Conservation (phyloP, 2,113 vertebrate species). For the Romanogobio albipinnatus region DNA sequence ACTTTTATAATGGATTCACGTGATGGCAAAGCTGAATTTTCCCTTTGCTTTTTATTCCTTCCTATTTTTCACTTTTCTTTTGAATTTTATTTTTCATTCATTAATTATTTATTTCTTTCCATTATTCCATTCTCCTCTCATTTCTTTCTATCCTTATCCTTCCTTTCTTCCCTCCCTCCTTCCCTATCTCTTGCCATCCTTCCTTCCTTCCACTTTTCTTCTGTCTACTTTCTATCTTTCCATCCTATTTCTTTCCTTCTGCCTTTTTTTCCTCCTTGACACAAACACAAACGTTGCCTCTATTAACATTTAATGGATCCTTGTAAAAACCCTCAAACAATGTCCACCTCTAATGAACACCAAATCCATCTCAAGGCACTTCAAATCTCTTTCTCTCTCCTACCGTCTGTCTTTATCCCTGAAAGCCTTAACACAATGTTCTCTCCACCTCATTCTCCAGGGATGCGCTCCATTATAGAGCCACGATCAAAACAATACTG, state of each 20-base stretch:
- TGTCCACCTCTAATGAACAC: slow-evolving; percentile 59
- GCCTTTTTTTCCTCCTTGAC: not conserved
- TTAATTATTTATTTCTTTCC: not conserved
- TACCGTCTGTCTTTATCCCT: slow-evolving; percentile 48
- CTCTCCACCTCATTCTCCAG: slow-evolving; percentile 57
- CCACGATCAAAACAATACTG: slow-evolving; percentile 54
- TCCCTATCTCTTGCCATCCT: not conserved
- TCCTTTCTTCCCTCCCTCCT: not conserved
- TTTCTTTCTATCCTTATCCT: not conserved
- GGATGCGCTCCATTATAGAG: slow-evolving; percentile 60
- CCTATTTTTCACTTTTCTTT: no score
- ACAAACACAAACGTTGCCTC: slow-evolving; percentile 56
- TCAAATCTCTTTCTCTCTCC: slow-evolving; percentile 13
- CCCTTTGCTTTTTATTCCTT: not conserved
- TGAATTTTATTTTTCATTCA: not conserved
- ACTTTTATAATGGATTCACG: no score
- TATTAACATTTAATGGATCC: slow-evolving; percentile 73
- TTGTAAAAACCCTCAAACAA: slow-evolving; percentile 61
- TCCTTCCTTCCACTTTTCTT: not conserved
- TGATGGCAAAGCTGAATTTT: no score
- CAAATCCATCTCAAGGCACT: slow-evolving; percentile 40
- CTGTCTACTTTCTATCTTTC: not conserved
- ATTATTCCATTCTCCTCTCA: not conserved
- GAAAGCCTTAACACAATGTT: slow-evolving; percentile 59
- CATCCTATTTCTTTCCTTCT: not conserved